Evolutionary conservation across 2,113 vertebrate species (phyloP).

Genomic region (Cyphomyrus plagiostoma): DNA sequence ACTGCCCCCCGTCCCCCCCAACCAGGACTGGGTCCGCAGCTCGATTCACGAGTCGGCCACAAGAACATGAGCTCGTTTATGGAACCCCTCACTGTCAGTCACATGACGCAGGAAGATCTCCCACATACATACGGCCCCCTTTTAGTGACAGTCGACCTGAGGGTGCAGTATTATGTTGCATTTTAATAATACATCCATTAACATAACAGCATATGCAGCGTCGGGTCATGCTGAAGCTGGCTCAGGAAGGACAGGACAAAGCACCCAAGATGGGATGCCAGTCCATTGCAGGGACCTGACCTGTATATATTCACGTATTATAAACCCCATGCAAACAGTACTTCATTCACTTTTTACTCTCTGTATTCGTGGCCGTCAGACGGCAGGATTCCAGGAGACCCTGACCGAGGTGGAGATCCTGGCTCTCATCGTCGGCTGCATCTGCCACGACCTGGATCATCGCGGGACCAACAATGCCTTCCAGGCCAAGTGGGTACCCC

Average conservation of each 20-base stretch:
- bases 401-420: conserved; percentile 92
- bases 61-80: background rate
- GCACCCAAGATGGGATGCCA: background rate
- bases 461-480: conserved; percentile 99
- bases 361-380: conserved; percentile 56
- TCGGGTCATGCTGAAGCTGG: background rate
- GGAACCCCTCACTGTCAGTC: background rate
- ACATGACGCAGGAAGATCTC: background rate
- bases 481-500: conserved; percentile 87
- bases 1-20: background rate
- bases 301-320: background rate
- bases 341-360: background rate
- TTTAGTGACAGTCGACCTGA: background rate
- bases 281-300: background rate
- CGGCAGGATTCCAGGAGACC: conserved; percentile 92
- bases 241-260: background rate
- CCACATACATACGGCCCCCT: background rate
- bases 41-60: background rate
- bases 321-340: background rate
- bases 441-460: conserved; percentile 98
- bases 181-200: background rate
- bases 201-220: background rate
- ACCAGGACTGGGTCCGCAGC: background rate
- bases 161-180: background rate
- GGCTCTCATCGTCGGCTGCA: conserved; percentile 92